Evolutionary conservation across 2,113 vertebrate genomes (phyloP).

Genomic region (Sylvilagus bachmani): DNA sequence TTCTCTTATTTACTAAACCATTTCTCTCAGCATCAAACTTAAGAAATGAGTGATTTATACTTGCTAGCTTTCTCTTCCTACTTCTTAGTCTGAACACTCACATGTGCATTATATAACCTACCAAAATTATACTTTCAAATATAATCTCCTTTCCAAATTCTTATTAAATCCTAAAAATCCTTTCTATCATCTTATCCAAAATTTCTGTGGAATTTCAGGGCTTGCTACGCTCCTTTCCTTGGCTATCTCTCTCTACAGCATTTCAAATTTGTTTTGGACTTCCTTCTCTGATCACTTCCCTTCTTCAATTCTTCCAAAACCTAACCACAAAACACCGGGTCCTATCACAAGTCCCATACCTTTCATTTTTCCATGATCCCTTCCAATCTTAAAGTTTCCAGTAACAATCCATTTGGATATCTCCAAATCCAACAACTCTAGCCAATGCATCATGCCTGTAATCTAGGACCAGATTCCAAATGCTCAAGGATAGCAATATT

Average conservation of each 20-base stretch:
- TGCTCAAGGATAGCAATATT: neutral
- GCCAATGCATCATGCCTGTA: neutral
- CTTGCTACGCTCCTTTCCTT: neutral
- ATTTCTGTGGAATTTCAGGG: neutral
- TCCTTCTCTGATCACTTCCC: neutral
- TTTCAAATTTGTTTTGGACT: neutral
- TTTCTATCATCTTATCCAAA: neutral
- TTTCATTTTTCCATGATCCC: neutral
- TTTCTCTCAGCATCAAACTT: neutral
- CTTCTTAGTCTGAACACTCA: neutral
- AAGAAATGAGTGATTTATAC: neutral
- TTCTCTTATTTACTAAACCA: neutral
- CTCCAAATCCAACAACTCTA: neutral
- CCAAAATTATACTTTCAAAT: neutral
- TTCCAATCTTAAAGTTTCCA: neutral
- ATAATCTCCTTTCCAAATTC: neutral
- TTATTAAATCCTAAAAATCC: neutral
- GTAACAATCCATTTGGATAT: neutral
- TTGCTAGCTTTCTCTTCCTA: neutral
- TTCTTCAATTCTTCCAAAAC: neutral
- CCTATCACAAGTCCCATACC: neutral
- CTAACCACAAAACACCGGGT: neutral
- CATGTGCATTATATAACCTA: neutral
- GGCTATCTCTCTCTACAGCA: neutral
- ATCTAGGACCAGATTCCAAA: neutral